A percentile compares a stretch with the other conserved stretches of the same genome.
phyloP scores from a whole-genome alignment of 2,888 invertebrate genomes.

The Enchytraeus crypticus region DNA sequence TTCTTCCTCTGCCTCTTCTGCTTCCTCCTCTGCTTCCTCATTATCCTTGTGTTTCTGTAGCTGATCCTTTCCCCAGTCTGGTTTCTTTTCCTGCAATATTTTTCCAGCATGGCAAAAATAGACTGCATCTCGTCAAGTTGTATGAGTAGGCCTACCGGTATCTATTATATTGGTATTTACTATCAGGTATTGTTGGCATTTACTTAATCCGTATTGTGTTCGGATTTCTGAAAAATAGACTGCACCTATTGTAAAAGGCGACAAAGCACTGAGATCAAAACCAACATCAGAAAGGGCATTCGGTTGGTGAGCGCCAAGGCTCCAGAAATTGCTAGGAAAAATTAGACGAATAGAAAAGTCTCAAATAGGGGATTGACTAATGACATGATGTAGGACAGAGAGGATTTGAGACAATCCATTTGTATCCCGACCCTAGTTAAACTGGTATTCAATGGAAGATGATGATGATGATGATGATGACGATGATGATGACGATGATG shows the following conservation, averaged over 20 bases:
- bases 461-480: not conserved
- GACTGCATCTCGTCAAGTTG: not conserved
- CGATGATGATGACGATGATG: conserved; percentile 1
- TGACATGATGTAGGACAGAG: too few relatives aligned
- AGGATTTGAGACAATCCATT: too few relatives aligned
- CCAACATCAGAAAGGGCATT: too few relatives aligned
- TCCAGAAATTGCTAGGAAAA: too few relatives aligned
- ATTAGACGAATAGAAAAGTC: too few relatives aligned
- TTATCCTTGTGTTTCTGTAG: conserved; percentile 22
- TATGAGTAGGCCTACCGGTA: not conserved
- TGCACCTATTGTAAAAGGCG: not conserved
- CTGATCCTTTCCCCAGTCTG: conserved; percentile 26
- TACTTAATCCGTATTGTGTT: not conserved
- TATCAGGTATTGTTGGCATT: not conserved
- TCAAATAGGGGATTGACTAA: too few relatives aligned
- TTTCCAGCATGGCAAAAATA: not conserved
- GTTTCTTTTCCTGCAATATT: conserved; percentile 20
- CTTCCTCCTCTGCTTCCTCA: conserved; percentile 22
- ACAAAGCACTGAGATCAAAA: too few relatives aligned
- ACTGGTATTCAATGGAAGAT: too few relatives aligned
- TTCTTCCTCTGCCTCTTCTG: conserved; percentile 18
- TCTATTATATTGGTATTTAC: too few relatives aligned
- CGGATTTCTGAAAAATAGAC: not conserved
- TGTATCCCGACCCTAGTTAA: too few relatives aligned
- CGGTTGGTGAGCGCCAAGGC: too few relatives aligned